phyloP scores from a whole-genome alignment of 2,113 vertebrate genomes.

The Apeltes quadracus region DNA sequence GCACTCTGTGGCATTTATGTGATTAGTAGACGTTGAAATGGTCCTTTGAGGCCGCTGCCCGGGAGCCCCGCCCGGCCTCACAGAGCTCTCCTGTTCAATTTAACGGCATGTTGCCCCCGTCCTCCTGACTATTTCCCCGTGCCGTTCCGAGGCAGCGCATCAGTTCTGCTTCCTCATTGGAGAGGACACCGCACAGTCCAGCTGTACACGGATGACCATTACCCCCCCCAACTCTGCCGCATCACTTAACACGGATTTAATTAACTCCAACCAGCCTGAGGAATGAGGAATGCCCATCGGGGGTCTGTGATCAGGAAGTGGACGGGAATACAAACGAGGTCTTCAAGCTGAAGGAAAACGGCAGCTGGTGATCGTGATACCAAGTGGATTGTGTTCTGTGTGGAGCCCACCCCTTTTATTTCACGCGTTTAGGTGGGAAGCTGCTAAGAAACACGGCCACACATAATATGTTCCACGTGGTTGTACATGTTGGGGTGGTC shows the following conservation, averaged over 20 bases:
- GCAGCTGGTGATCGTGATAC: conserved; percentile 23
- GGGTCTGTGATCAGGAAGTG: conserved; percentile 48
- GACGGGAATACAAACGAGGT: conserved; percentile 51
- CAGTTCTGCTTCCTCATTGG: conserved; percentile 55
- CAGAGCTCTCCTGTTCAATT: conserved; percentile 73
- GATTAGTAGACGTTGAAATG: conserved; percentile 73
- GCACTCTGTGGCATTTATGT: conserved; percentile 68
- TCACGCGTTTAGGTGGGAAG: conserved; percentile 30
- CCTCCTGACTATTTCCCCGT: conserved; percentile 65
- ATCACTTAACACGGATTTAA: conserved; percentile 72
- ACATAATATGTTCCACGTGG: conserved; percentile 21
- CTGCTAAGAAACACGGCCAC: conserved; percentile 27
- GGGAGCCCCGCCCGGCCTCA: conserved; percentile 39
- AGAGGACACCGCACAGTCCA: conserved; percentile 36
- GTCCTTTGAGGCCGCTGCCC: conserved; percentile 45
- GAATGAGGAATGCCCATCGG: conserved; percentile 15
- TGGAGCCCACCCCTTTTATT: conserved; percentile 38
- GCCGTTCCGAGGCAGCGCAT: conserved; percentile 54
- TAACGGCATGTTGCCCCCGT: conserved; percentile 70
- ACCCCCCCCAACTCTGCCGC: conserved; percentile 49
- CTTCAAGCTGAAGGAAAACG: conserved; percentile 34
- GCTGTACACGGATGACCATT: conserved; percentile 57
- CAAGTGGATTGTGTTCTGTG: too few relatives aligned
- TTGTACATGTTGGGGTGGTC: conserved; percentile 25
- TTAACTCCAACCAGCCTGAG: conserved; percentile 68